These are phyloP conservation scores for Odontamblyopus lacepedii DNA, from an alignment of 2,797 vertebrate genomes.

Conservation along the genomic window DNA sequence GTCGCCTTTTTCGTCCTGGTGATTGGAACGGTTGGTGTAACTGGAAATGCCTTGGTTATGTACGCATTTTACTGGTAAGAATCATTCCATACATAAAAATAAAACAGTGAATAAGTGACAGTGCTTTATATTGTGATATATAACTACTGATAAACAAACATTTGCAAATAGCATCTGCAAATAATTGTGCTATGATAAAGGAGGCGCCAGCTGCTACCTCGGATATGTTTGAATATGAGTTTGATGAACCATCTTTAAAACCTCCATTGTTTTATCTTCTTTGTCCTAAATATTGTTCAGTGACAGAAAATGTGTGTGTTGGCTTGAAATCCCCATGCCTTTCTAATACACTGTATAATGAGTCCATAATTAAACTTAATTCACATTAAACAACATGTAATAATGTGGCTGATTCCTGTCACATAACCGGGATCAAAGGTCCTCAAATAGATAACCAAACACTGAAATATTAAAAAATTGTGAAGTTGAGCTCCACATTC, in stretches of 20 bases:
- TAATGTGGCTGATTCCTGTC: background rate
- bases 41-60: constrained; percentile 79
- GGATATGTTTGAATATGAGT: too few species aligned
- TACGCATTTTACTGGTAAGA: constrained; percentile 80
- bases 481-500: background rate
- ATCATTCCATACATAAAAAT: background rate
- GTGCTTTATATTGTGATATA: background rate
- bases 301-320: background rate
- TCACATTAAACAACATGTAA: background rate
- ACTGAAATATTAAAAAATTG: background rate
- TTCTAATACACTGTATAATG: background rate
- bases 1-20: constrained; percentile 77
- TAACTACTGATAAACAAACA: too few species aligned
- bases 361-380: background rate
- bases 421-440: background rate
- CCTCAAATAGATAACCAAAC: background rate
- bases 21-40: constrained; percentile 76
- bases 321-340: background rate
- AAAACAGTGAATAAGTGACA: background rate
- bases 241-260: too few species aligned
- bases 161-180: too few species aligned
- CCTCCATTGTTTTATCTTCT: too few species aligned
- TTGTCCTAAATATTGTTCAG: background rate
- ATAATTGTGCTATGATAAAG: too few species aligned
- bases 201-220: too few species aligned